Base-by-base conservation (phyloP, 2,113 vertebrate genomes). In the Cygnus atratus region DNA sequence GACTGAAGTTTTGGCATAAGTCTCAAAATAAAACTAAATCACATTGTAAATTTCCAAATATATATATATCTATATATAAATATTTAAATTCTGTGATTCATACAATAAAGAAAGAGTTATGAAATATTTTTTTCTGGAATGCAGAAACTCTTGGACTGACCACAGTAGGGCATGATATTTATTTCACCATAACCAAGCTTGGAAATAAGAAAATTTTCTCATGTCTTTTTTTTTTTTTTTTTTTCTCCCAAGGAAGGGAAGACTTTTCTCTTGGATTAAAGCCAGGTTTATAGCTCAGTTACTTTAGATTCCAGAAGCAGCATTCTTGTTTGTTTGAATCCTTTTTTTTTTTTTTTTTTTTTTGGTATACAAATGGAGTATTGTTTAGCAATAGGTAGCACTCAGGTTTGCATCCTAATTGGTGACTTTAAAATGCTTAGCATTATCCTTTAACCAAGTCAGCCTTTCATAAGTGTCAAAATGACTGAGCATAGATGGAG, bases 391-490 rank as follows among this genome's bases (percentile, higher is more conserved):
- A 92, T 92, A 90, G 74, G 68, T 92, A 78, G 37, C 61, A 92
- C 91, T 95, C 74, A 92, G 35, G 43, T 92, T 93, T 97, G 83
- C 91, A 94, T 91, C 55, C 65, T 91, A 96, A 97, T 79, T 84
- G 75, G 61, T 57, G 48, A 88, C 75, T 96, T 96, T 94, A 91
- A 65, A 97, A 91, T 95, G 65, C 74, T 86, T 71, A 80, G 41
- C 44, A 70, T 81, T 94, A 94, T 92, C 72, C 84, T 94, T 95
- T 86, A 92, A 55, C 62, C 84, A 97, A 95, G 65, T 95, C 92
- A 97, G 31, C 26, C 59, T 89, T 95, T 97, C 85, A 94, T 86
- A 93, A 86, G 44, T 93, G 86, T 91, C 88, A 95, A 75, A 94
- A 88, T 90, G 78, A 93, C 68, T 88, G 72, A 93, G 48, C 77